Percentiles rank a stretch among this genome's conserved stretches.
phyloP scores from a whole-genome alignment of 2,113 vertebrate genomes.

The Acrocephalus arundinaceus region DNA sequence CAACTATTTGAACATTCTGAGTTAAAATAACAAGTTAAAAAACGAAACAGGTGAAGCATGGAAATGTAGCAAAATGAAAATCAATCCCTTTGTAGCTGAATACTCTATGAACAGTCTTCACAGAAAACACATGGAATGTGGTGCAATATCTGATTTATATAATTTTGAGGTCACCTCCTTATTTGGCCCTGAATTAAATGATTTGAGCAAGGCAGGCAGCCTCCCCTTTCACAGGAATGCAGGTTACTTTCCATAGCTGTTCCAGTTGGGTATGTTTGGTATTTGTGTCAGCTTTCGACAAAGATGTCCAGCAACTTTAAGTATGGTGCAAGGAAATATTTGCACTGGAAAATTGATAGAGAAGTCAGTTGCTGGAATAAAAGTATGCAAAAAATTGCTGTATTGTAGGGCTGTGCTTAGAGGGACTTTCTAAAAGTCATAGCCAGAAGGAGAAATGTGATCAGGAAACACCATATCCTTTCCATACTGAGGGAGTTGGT shows the following conservation, averaged over 20 bases:
- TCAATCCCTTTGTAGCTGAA: slow-evolving; percentile 53
- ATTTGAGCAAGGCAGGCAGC: slow-evolving; percentile 3
- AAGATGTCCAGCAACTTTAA: not conserved
- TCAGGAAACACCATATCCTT: not conserved
- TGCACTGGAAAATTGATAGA: not conserved
- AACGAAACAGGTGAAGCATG: not conserved
- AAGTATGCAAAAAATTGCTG: not conserved
- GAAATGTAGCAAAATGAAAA: slow-evolving; percentile 64
- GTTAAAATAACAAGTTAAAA: slow-evolving; percentile 56
- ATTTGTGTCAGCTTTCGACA: not conserved
- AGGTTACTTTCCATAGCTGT: slow-evolving; percentile 35
- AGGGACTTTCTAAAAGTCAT: not conserved
- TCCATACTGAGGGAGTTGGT: not conserved
- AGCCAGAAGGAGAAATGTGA: not conserved
- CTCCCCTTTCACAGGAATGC: slow-evolving; percentile 22
- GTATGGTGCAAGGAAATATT: not conserved
- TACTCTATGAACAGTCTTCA: slow-evolving; percentile 53
- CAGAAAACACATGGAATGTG: slow-evolving; percentile 29
- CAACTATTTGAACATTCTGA: slow-evolving; percentile 46
- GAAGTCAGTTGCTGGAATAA: not conserved
- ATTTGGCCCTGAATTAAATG: slow-evolving; percentile 20
- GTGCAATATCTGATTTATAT: slow-evolving; percentile 28
- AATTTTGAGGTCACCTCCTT: slow-evolving; percentile 35
- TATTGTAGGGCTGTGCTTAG: not conserved
- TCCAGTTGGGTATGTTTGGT: not conserved